These are phyloP conservation scores for Ictidomys tridecemlineatus DNA, from an alignment of 2,113 vertebrate species.

Conservation along the genomic window DNA sequence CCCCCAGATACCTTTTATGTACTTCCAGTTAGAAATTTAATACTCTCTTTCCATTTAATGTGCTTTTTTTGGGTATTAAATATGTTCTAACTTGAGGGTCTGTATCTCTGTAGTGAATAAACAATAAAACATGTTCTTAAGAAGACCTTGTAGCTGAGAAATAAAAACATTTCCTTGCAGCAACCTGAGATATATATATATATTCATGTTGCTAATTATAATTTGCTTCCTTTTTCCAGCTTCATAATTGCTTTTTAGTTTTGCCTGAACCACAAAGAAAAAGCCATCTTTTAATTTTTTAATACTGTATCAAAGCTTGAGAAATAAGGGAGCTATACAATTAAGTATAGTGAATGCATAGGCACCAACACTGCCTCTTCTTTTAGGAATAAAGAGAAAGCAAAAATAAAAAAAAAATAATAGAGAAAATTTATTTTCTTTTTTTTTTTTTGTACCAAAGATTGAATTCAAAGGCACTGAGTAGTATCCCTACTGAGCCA, in stretches of 20 bases:
- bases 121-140: neutral
- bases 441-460: too few species aligned
- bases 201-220: slow-evolving; percentile 44
- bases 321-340: slow-evolving; percentile 2
- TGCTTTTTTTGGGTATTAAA: neutral
- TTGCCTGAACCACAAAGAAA: slow-evolving; percentile 2
- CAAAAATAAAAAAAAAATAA: neutral
- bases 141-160: neutral
- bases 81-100: neutral
- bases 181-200: neutral
- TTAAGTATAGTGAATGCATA: neutral
- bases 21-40: neutral
- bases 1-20: neutral
- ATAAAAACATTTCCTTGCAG: slow-evolving; percentile 40
- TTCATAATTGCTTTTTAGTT: slow-evolving; percentile 46
- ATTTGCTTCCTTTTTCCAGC: neutral
- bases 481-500: too few species aligned
- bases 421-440: neutral
- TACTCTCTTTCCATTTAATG: neutral
- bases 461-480: too few species aligned
- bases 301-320: neutral
- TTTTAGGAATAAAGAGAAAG: neutral
- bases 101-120: slow-evolving; percentile 14
- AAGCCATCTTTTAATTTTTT: neutral
- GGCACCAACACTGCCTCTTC: neutral